Conservation (phyloP, 2,113 vertebrate genomes). For the Planiliza haematocheilus region DNA sequence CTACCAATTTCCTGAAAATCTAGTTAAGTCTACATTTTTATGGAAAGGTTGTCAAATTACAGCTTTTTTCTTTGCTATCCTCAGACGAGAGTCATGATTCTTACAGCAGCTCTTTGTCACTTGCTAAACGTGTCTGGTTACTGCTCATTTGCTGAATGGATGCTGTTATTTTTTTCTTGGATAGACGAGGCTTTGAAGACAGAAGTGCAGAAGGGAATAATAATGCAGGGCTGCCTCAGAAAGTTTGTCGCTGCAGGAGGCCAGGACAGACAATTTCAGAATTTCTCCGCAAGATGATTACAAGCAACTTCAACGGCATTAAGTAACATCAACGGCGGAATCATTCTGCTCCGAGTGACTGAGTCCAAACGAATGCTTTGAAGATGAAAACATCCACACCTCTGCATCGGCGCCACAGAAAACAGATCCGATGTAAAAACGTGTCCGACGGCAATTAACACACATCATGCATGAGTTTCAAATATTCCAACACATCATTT, state of each 20-base stretch:
- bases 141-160: background rate
- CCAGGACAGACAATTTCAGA: background rate
- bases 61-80: background rate
- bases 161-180: conserved; percentile 2
- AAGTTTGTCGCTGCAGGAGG: background rate
- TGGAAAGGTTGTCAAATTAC: background rate
- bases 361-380: no score
- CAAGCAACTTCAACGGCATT: background rate
- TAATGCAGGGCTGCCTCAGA: background rate
- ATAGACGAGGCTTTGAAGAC: background rate
- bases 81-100: background rate
- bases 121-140: background rate
- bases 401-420: background rate
- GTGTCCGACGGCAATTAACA: no score
- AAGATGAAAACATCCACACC: background rate
- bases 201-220: background rate
- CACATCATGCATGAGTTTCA: background rate
- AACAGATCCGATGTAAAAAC: no score
- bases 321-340: background rate
- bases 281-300: background rate
- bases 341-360: no score
- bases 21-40: background rate
- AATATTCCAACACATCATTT: no score
- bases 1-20: background rate
- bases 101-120: background rate